phyloP scores from a whole-genome alignment of 2,797 vertebrate species.

The Coranthus polyacanthus region DNA sequence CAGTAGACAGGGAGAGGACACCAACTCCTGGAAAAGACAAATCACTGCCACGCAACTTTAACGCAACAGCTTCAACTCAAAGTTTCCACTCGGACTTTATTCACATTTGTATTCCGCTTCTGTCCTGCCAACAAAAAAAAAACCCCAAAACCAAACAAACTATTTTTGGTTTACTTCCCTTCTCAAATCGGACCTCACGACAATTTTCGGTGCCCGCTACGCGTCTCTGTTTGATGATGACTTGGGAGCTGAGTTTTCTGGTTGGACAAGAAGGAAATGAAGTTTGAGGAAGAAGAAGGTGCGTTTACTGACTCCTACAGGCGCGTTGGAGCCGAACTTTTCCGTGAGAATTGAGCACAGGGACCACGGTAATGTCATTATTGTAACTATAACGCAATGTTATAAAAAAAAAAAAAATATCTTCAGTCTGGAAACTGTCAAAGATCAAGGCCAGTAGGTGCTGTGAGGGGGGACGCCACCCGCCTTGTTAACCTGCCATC shows the following conservation, averaged over 20 bases:
- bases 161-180: background rate
- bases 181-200: background rate
- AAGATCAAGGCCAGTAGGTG: too few relatives aligned
- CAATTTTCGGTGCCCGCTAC: slow-evolving; percentile 17
- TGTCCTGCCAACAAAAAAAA: slow-evolving; percentile 1
- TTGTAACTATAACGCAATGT: slow-evolving; percentile 2
- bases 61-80: slow-evolving; percentile 20
- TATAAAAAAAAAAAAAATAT: too few relatives aligned
- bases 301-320: slow-evolving; percentile 80
- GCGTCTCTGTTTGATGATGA: slow-evolving; percentile 34
- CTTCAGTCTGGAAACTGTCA: too few relatives aligned
- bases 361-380: slow-evolving; percentile 3
- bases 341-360: background rate
- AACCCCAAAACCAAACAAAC: too few relatives aligned
- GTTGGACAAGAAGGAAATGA: slow-evolving; percentile 70
- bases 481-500: too few relatives aligned
- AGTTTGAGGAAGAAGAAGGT: slow-evolving; percentile 45
- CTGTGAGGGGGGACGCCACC: too few relatives aligned
- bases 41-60: slow-evolving; percentile 44
- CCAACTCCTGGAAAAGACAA: slow-evolving; percentile 4
- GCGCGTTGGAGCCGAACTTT: slow-evolving; percentile 50
- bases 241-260: slow-evolving; percentile 22
- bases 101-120: background rate
- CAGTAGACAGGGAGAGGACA: background rate
- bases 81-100: slow-evolving; percentile 15